Evolutionary conservation across 2,113 vertebrate genomes (phyloP).

Genomic region (Thinocorus orbignyianus): DNA sequence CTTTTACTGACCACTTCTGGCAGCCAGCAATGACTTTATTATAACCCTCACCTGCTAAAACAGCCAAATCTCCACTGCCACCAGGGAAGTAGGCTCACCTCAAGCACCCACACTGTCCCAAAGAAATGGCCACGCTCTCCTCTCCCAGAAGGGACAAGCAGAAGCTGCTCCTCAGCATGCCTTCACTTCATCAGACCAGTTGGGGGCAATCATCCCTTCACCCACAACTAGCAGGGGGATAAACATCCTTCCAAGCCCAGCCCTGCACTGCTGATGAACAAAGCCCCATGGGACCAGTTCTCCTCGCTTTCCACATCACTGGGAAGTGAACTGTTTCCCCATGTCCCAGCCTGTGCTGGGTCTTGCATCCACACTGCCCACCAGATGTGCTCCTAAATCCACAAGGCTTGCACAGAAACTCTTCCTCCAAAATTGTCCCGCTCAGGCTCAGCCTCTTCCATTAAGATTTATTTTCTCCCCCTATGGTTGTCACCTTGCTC

Average conservation of each 20-base stretch:
- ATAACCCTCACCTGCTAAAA: background rate
- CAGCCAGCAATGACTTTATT: background rate
- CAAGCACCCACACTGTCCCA: fast-evolving
- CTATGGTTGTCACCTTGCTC: background rate
- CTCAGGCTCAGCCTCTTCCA: background rate
- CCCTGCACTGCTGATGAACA: fast-evolving
- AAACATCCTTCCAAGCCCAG: background rate
- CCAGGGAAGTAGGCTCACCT: background rate
- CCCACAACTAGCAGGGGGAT: too few species aligned
- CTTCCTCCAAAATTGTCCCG: background rate
- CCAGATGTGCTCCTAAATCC: fast-evolving
- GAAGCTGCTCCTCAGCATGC: background rate
- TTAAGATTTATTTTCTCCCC: background rate
- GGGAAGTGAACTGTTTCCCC: background rate
- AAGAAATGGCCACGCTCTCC: fast-evolving
- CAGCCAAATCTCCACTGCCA: fast-evolving
- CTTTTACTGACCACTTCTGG: background rate
- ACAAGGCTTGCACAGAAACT: background rate
- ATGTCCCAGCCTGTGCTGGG: fast-evolving
- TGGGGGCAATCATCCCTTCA: fast-evolving
- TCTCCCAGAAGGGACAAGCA: background rate
- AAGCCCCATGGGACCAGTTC: fast-evolving
- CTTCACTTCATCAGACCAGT: too few species aligned
- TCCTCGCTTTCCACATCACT: too few species aligned
- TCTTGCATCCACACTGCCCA: background rate